Percentiles rank a stretch among this genome's conserved stretches.
phyloP scores from a whole-genome alignment of 2,888 invertebrate species.

The Piscicola geometra region DNA sequence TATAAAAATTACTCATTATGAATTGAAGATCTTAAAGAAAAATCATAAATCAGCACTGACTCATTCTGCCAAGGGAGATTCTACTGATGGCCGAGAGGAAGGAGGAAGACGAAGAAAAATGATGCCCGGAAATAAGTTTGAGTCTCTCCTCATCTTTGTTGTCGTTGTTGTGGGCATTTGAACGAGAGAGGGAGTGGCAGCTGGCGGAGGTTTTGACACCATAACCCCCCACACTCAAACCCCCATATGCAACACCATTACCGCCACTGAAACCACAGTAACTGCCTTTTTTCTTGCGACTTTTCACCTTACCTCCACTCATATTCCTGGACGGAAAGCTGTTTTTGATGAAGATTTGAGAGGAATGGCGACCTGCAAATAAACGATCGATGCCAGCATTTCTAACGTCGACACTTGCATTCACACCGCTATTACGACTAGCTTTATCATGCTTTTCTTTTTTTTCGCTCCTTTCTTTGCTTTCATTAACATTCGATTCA shows the following conservation, averaged over 20 bases:
- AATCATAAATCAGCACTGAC: neutral
- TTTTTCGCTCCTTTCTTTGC: neutral
- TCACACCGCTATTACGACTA: neutral
- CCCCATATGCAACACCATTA: neutral
- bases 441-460: too few species aligned
- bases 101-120: neutral
- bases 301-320: constrained; percentile 20
- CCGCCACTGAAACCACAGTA: too few species aligned
- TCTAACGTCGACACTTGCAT: neutral
- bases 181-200: constrained; percentile 21
- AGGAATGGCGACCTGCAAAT: neutral
- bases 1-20: neutral
- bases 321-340: constrained; percentile 10
- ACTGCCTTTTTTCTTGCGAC: neutral
- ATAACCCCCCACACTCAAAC: neutral
- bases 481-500: neutral
- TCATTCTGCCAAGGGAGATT: neutral
- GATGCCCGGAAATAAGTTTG: constrained; percentile 1
- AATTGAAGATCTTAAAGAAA: neutral
- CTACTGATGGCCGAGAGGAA: neutral
- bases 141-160: neutral
- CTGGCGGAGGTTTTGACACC: constrained; percentile 21
- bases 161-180: neutral
- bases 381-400: neutral
- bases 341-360: neutral